Evolutionary conservation across 1,140 invertebrate genomes (phyloP).

Genomic region (Microvelia longipes): DNA sequence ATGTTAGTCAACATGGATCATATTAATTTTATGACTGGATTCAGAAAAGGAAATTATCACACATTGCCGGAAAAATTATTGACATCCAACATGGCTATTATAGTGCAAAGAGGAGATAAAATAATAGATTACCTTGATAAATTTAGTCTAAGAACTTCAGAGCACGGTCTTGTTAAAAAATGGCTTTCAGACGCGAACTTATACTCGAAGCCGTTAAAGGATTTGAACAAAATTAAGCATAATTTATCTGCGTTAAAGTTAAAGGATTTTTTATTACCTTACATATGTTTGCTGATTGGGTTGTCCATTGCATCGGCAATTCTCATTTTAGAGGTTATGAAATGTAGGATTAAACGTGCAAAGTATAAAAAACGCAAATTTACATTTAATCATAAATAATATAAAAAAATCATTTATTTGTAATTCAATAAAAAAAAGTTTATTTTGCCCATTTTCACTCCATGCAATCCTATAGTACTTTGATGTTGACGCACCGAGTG

Average conservation of each 20-base stretch:
- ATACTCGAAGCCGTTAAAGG: not conserved
- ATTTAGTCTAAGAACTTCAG: not conserved
- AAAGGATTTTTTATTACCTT: not conserved
- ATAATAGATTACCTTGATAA: not conserved
- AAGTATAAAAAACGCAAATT: too few relatives aligned
- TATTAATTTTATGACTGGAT: not conserved
- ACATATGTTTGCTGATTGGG: too few relatives aligned
- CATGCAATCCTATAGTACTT: too few relatives aligned
- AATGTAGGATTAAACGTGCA: too few relatives aligned
- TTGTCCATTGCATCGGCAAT: too few relatives aligned
- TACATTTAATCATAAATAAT: too few relatives aligned
- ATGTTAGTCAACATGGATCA: not conserved
- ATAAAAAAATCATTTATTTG: too few relatives aligned
- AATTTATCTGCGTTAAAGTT: not conserved
- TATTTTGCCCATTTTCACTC: too few relatives aligned
- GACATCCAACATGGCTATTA: not conserved
- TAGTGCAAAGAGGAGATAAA: not conserved
- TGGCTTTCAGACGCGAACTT: not conserved
- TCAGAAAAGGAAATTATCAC: not conserved
- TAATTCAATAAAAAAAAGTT: too few relatives aligned
- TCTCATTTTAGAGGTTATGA: too few relatives aligned
- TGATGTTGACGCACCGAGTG: too few relatives aligned
- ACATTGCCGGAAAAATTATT: not conserved
- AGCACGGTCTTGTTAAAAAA: not conserved
- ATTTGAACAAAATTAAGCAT: not conserved